These are phyloP conservation scores for Bubalus kerabau DNA, from an alignment of 2,113 vertebrate genomes.

Conservation along the genomic window DNA sequence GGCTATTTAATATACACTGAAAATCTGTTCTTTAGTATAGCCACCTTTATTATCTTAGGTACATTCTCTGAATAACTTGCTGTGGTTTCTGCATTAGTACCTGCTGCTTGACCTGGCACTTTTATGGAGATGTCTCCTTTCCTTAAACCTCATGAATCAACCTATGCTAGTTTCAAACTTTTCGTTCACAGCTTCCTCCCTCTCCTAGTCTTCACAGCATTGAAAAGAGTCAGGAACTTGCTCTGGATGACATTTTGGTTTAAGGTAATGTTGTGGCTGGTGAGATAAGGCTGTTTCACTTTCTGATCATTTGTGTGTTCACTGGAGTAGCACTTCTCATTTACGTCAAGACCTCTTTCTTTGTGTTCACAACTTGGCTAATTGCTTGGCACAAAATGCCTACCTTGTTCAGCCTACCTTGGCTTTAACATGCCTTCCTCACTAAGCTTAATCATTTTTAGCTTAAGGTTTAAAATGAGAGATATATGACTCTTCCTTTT, in stretches of 20 bases:
- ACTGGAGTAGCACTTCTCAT: not conserved
- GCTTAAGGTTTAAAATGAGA: not conserved
- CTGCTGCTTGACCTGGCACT: not conserved
- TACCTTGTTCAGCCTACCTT: not conserved
- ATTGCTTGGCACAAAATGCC: not conserved
- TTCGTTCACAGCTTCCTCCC: not conserved
- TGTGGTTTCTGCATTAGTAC: not conserved
- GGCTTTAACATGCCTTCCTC: not conserved
- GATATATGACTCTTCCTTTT: not conserved
- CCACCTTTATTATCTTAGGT: not conserved
- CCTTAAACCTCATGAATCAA: not conserved
- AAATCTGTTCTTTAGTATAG: not conserved
- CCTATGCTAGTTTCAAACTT: not conserved
- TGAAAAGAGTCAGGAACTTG: not conserved
- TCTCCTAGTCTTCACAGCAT: not conserved
- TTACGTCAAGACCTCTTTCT: not conserved
- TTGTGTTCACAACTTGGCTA: not conserved
- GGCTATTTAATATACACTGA: not conserved
- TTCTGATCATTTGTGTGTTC: not conserved
- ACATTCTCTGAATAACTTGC: not conserved
- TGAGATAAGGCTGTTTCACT: not conserved
- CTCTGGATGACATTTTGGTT: not conserved
- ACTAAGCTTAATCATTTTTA: not conserved
- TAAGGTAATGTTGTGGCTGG: not conserved
- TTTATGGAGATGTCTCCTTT: not conserved